These are phyloP conservation scores for Amblyopsis hoosieri DNA, from an alignment of 2,797 vertebrate genomes.

Conservation along the genomic window DNA sequence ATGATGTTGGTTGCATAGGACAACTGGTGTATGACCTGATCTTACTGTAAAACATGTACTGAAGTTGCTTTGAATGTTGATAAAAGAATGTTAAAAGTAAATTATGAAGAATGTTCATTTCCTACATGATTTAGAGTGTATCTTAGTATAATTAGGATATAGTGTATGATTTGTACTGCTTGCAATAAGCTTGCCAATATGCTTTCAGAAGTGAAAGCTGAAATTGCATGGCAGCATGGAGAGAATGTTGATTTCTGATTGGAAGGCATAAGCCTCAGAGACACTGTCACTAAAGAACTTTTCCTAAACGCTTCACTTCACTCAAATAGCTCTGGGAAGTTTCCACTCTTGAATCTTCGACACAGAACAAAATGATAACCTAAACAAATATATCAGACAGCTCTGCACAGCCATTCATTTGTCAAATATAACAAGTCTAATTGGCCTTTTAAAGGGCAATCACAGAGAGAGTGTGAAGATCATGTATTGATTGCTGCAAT, in stretches of 20 bases:
- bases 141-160: too few species aligned
- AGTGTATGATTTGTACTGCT: background rate
- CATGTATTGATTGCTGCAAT: constrained; percentile 40
- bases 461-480: constrained; percentile 27
- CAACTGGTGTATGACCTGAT: too few species aligned
- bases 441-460: constrained; percentile 48
- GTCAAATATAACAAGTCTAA: constrained; percentile 35
- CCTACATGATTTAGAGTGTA: too few species aligned
- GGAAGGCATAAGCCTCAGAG: background rate
- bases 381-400: constrained; percentile 18
- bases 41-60: too few species aligned
- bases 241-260: background rate
- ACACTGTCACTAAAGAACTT: constrained; percentile 5
- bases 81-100: too few species aligned
- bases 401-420: constrained; percentile 35
- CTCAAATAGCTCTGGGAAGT: background rate
- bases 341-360: constrained; percentile 18
- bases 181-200: background rate
- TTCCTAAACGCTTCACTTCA: background rate
- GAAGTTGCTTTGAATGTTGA: too few species aligned
- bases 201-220: background rate
- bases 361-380: constrained; percentile 15
- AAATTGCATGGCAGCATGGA: background rate
- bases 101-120: too few species aligned
- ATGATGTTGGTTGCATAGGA: too few species aligned